These are phyloP conservation scores for Nothocercus julius DNA, from an alignment of 2,113 vertebrate species.

Conservation along the genomic window DNA sequence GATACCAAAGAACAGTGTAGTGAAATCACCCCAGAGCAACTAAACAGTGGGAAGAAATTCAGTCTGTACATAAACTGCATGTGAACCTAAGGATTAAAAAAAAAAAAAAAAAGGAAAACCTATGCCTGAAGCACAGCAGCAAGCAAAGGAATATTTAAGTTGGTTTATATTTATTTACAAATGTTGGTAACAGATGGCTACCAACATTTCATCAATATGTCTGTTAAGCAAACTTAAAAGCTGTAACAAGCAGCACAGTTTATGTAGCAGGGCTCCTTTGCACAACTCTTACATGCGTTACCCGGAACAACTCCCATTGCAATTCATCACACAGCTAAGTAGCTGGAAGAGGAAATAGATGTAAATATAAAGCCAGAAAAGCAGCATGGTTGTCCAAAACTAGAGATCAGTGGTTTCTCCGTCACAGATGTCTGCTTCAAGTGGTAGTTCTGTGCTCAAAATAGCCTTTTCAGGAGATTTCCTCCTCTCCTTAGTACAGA, in stretches of 20 bases:
- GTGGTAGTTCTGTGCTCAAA: not conserved
- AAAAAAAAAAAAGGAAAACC: not conserved
- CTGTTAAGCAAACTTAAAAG: slow-evolving; percentile 49
- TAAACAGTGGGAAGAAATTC: not conserved
- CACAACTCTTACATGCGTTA: not conserved
- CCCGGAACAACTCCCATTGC: not conserved
- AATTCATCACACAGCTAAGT: slow-evolving; percentile 24
- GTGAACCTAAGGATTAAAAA: not conserved
- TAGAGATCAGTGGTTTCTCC: not conserved
- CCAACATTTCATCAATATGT: slow-evolving; percentile 42
- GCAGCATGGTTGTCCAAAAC: not conserved
- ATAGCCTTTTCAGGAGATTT: not conserved
- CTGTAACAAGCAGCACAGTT: slow-evolving; percentile 52
- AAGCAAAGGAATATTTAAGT: not conserved
- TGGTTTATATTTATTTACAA: slow-evolving; percentile 64
- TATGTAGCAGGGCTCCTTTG: not conserved
- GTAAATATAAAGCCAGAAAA: not conserved
- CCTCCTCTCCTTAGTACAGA: not conserved
- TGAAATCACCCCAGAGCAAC: not conserved
- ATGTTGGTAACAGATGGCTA: slow-evolving; percentile 48
- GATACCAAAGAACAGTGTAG: not conserved
- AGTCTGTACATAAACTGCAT: not conserved
- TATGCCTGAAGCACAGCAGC: slow-evolving; percentile 44
- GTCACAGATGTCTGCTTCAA: not conserved
- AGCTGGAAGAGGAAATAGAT: not conserved